phyloP scores from a whole-genome alignment of 2,797 vertebrate species.

The Arrhamphus sclerolepis region DNA sequence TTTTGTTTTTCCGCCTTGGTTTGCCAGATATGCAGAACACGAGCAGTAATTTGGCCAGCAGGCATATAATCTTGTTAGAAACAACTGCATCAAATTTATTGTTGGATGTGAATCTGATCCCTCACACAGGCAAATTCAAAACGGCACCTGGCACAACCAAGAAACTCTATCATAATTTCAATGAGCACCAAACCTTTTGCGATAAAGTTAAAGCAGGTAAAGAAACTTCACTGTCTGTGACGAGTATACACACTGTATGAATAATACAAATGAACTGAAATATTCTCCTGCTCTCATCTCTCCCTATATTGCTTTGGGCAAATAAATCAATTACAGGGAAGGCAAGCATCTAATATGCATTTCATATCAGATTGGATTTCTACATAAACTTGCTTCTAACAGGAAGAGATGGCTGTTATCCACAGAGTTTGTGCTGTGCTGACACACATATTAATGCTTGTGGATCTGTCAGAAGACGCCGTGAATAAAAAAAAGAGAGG shows the following conservation, averaged over 20 bases:
- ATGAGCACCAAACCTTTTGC: conserved; percentile 15
- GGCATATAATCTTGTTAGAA: conserved; percentile 69
- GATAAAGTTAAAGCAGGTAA: conserved; percentile 5
- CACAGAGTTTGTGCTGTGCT: background rate
- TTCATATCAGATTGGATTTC: conserved; percentile 13
- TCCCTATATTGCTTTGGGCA: conserved; percentile 2
- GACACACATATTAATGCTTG: background rate
- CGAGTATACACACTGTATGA: background rate
- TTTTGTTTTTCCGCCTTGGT: conserved; percentile 40
- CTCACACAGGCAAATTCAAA: conserved; percentile 40
- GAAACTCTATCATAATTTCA: conserved; percentile 13
- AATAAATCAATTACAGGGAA: conserved; percentile 13
- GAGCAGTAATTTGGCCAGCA: conserved; percentile 61
- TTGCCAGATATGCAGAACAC: conserved; percentile 74
- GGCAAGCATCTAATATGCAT: conserved; percentile 3
- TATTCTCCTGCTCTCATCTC: background rate
- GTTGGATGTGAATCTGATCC: conserved; percentile 61
- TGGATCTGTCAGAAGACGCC: background rate
- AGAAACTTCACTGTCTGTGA: conserved; percentile 17
- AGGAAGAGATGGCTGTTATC: too few relatives aligned
- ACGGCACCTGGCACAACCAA: conserved; percentile 36
- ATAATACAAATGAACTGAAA: conserved; percentile 22
- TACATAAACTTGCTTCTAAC: background rate
- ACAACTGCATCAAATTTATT: conserved; percentile 68
- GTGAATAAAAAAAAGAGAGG: background rate